Evolutionary conservation across 2,888 invertebrate genomes (phyloP), one percentile per base, ranked within the genome.

Genomic region (Omphaloscelis lunosa): DNA sequence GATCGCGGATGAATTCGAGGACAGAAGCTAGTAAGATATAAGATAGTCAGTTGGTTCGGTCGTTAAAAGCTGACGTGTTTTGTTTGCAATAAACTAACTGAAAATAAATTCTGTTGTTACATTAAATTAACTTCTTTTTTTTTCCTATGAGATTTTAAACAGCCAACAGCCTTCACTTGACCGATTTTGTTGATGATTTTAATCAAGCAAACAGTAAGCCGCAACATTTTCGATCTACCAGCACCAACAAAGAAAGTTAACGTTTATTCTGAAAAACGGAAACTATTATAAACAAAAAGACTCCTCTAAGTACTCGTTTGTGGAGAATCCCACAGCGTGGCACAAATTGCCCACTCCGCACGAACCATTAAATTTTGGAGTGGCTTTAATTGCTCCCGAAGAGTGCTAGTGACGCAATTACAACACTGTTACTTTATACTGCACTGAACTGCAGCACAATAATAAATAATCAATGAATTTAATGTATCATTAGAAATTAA

Each of bases 361-460:
- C 59, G 63, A 72, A 83, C 77, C 79, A 88, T 85, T 88, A 85
- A 72, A 74, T 83, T 82, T 83, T 81, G 80, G 85, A 90, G 87
- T 82, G 79, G 72, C 78, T 86, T 82, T 88, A 86, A 89, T 85
- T 88, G 80, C 81, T 79, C 20, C 71, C 51, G 71, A 80, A 88
- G 88, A 68, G 82, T 69, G 67, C 81, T 82, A 79, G 75, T 76
- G 79, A 53, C 59, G 74, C 74, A 72, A 75, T 79, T 86, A 70
- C 72, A 34, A 58, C 62, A 70, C 61, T 70, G 80, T 67, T 68
- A 51, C 82, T 76, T n/a, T n/a, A 72, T 39, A 34, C 58, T 66
- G 51, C 51, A 62, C 63, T 62, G 39, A 66, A 72, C 65, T 61
- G 48, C 45, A 61, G 27, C 15, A n/a, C 41, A 56, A 72, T 66